Conservation (phyloP, 2,113 vertebrate species). For the Chamaetylas fuelleborni region DNA sequence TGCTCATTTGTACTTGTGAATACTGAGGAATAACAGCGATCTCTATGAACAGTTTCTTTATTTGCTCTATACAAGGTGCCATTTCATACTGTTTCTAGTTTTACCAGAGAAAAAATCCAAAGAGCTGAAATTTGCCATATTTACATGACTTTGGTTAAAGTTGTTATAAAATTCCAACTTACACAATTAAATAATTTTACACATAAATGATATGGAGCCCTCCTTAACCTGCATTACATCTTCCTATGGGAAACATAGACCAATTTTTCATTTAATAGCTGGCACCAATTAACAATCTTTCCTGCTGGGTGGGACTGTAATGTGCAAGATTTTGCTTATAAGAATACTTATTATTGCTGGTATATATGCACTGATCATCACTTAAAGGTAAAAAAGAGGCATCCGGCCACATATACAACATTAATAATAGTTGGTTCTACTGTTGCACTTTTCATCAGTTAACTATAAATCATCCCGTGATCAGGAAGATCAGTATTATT, state of each 20-base stretch:
- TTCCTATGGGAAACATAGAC: neutral
- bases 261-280: neutral
- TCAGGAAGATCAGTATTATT: neutral
- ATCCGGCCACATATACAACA: neutral
- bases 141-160: neutral
- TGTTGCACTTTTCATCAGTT: neutral
- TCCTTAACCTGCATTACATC: neutral
- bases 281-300: neutral
- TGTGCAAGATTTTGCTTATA: neutral
- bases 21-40: neutral
- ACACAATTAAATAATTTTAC: rapidly evolving
- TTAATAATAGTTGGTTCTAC: neutral
- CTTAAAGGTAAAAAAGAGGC: neutral
- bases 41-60: neutral
- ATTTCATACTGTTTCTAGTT: neutral
- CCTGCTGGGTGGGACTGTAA: neutral
- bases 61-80: neutral
- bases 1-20: neutral
- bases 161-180: neutral
- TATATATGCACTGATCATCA: rapidly evolving
- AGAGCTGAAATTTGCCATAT: neutral
- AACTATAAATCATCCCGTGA: neutral
- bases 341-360: neutral
- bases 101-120: neutral
- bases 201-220: no score